Percentiles rank a stretch among this genome's conserved stretches.
These are phyloP conservation scores for Falco punctatus DNA, from an alignment of 2,113 vertebrate genomes.

Conservation along the genomic window DNA sequence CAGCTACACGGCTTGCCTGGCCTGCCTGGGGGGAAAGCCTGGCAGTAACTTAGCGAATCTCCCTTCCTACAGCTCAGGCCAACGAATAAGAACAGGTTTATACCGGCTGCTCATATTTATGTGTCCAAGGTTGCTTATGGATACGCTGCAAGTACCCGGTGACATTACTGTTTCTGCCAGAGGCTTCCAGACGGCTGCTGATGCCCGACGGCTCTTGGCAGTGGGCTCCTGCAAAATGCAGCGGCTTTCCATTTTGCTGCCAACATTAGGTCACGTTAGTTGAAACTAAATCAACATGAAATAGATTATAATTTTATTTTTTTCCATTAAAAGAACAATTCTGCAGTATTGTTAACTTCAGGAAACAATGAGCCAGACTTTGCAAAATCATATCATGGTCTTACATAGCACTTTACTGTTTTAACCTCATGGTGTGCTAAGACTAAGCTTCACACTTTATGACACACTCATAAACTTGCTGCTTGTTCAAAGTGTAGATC, in stretches of 20 bases:
- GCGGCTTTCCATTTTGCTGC: background rate
- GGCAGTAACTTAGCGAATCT: too few species aligned
- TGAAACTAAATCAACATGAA: background rate
- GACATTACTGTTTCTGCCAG: rapidly evolving
- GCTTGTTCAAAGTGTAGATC: background rate
- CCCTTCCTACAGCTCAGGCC: background rate
- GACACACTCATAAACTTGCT: background rate
- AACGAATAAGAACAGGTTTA: background rate
- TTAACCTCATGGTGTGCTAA: background rate
- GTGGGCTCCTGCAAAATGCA: background rate
- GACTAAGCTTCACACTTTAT: background rate
- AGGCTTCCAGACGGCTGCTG: rapidly evolving
- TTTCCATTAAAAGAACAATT: background rate
- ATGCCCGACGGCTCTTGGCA: rapidly evolving
- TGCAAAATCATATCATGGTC: background rate
- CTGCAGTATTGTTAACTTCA: background rate
- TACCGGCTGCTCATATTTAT: rapidly evolving
- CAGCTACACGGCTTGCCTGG: background rate
- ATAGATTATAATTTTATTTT: background rate
- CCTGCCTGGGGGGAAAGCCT: background rate
- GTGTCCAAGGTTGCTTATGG: background rate
- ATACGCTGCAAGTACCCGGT: rapidly evolving
- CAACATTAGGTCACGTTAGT: background rate
- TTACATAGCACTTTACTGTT: background rate
- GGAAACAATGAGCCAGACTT: background rate